Conservation (phyloP, 1,140 invertebrate genomes). For the Charaxes varanes region DNA sequence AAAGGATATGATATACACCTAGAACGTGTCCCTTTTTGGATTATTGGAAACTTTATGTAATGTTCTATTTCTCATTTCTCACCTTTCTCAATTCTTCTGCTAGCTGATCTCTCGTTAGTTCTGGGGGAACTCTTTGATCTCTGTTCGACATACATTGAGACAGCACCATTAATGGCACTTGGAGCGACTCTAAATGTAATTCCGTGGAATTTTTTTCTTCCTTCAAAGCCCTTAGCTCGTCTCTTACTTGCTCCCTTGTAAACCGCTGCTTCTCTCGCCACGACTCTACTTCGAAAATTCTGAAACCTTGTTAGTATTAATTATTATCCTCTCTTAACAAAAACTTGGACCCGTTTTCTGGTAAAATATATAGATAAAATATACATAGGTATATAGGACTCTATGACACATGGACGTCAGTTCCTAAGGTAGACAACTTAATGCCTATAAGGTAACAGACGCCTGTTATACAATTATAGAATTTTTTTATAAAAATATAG, state of each 20-base stretch:
- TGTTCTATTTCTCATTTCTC: neutral
- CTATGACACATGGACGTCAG: no score
- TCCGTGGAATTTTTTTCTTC: slow-evolving; percentile 87
- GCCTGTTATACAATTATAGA: no score
- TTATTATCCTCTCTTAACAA: no score
- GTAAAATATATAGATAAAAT: neutral
- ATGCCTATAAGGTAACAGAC: no score
- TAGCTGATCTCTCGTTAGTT: slow-evolving; percentile 89
- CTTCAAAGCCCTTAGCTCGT: slow-evolving; percentile 81
- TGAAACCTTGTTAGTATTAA: slow-evolving; percentile 39
- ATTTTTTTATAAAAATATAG: no score
- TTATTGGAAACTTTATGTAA: no score
- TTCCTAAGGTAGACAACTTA: no score
- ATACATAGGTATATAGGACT: no score
- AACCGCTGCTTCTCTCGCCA: slow-evolving; percentile 85
- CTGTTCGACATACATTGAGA: slow-evolving; percentile 87
- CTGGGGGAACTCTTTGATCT: slow-evolving; percentile 84
- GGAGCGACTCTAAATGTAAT: slow-evolving; percentile 82
- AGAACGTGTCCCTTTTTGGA: no score
- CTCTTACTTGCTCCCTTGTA: slow-evolving; percentile 79
- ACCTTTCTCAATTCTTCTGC: slow-evolving; percentile 88
- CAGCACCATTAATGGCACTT: slow-evolving; percentile 84
- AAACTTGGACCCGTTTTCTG: neutral
- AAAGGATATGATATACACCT: no score
- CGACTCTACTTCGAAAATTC: slow-evolving; percentile 82